Evolutionary conservation across 2,113 vertebrate species (phyloP).

Genomic region (Fulmarus glacialis): DNA sequence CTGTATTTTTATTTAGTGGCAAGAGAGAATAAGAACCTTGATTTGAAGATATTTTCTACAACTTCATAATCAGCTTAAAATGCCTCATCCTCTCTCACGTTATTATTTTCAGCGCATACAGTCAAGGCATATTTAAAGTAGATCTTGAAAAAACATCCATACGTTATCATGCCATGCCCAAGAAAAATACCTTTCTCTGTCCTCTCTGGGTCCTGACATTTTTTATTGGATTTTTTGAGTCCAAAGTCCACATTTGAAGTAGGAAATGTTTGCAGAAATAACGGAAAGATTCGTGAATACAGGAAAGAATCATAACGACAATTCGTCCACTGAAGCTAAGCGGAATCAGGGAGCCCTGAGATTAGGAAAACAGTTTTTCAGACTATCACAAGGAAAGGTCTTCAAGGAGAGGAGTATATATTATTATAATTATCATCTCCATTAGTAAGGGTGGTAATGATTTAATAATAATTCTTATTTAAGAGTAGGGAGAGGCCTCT

Average conservation of each 20-base stretch:
- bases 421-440: neutral
- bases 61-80: neutral
- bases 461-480: neutral
- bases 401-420: neutral
- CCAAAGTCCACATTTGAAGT: neutral
- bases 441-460: neutral
- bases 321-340: neutral
- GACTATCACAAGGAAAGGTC: neutral
- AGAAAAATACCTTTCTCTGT: neutral
- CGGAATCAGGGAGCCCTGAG: neutral
- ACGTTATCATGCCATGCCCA: neutral
- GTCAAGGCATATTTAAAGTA: neutral
- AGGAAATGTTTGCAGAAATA: neutral
- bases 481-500: neutral
- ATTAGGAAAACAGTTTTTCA: neutral
- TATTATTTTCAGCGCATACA: neutral
- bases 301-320: neutral
- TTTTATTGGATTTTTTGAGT: neutral
- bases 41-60: neutral
- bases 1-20: neutral
- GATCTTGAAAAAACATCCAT: neutral
- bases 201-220: neutral
- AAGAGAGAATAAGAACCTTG: neutral
- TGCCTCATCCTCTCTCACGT: neutral
- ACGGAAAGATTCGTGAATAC: neutral